Base-by-base conservation (phyloP, 2,113 vertebrate genomes). In the Coptodon rendalli region DNA sequence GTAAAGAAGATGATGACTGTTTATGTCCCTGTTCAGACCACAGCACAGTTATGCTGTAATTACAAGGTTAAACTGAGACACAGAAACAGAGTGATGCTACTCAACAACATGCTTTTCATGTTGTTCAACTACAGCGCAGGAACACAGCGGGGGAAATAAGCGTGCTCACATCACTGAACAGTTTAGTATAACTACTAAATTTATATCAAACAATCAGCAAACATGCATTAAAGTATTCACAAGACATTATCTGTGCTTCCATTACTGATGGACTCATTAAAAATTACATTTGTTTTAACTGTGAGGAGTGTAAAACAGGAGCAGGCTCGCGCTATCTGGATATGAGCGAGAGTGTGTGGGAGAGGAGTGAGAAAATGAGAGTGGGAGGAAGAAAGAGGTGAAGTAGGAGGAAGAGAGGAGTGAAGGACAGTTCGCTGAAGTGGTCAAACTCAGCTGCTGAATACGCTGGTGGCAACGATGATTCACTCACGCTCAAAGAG, bases 391-490 rank as follows among this genome's bases (percentile, higher is more conserved):
- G 56, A 78, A 56, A 27, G 78, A 79, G 52, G n/a, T n/a, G 31
- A 54, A 59, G 86, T 87, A 76, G 82, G 92, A 89, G 86, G 86
- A 59, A 34, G 68, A 85, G 84, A 87, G 82, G 82, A 84, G 63
- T 80, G 86, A 86, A 91, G 85, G 91, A 87, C 85, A 48, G 82
- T 86, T 84, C n/a, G 66, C 80, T 83, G 66, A 8, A 82, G 85
- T 84, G 92, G 87, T 89, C 84, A 87, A 80, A 87, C 82, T 83
- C 82, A 68, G 40, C 68, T 3, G 80, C 80, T 78, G 85, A 83
- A 68, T 45, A 24, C 9, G 71, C 87, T 71, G 73, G 76, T 54
- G 89, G 82, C 45, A 38, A 12, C 5, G 16, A 82, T 91, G 88
- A 93, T 71, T 87, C 81, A 86, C 63, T 40, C 80, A 1, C 17